Conservation (phyloP, 2,797 vertebrate species). For the Poecilia wingei region DNA sequence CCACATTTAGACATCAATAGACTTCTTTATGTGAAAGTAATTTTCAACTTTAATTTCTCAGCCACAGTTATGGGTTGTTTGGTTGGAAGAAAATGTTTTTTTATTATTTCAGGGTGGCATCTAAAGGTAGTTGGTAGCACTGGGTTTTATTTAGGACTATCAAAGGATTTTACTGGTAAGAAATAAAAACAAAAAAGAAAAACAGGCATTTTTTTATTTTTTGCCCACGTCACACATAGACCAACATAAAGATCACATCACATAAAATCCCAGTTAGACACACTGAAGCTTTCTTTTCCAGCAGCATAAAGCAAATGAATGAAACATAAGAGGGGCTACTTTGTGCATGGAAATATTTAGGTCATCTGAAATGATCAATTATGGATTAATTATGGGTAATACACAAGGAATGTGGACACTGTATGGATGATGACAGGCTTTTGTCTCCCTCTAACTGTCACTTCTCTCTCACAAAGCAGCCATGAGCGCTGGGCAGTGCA, state of each 20-base stretch:
- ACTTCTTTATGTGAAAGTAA: not conserved
- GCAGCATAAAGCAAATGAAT: not conserved
- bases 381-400: conserved; percentile 25
- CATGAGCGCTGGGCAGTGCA: conserved; percentile 49
- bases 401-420: conserved; percentile 39
- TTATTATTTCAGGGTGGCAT: not conserved
- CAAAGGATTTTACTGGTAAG: not conserved
- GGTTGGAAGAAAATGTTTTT: not conserved
- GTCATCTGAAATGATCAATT: conserved; percentile 14
- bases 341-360: conserved; percentile 1
- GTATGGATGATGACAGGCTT: conserved; percentile 55
- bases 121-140: not conserved
- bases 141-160: not conserved
- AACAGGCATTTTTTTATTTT: not conserved
- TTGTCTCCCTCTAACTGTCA: conserved; percentile 62
- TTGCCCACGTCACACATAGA: not conserved
- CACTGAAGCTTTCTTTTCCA: not conserved
- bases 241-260: not conserved
- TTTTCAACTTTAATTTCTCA: not conserved
- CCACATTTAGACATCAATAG: conserved; percentile 3
- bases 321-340: not conserved
- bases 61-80: not conserved
- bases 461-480: conserved; percentile 53
- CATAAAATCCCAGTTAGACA: not conserved
- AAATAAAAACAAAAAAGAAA: not conserved